A percentile compares a stretch with the other conserved stretches of the same genome.
Evolutionary conservation across 1,140 invertebrate genomes (phyloP).

Genomic region (Contarinia nasturtii): DNA sequence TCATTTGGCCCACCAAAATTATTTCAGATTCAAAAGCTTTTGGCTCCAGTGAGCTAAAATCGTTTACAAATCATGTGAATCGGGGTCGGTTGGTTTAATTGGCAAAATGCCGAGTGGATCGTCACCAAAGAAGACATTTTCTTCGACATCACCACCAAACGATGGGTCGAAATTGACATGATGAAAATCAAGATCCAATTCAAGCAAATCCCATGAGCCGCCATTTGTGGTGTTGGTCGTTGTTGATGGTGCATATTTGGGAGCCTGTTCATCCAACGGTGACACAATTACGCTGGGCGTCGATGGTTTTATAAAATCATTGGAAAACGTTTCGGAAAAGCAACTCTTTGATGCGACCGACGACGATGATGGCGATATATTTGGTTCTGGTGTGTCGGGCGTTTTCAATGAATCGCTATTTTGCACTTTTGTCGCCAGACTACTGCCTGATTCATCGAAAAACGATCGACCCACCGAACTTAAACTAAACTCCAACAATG

Average conservation of each 20-base stretch:
- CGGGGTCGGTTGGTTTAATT: conserved; percentile 20
- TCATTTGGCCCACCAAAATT: background rate
- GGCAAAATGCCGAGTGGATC: conserved; percentile 23
- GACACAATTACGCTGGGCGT: background rate
- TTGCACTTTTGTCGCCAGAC: conserved; percentile 4
- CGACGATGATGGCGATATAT: conserved; percentile 31
- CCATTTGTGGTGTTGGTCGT: conserved; percentile 9
- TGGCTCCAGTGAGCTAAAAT: too few relatives aligned
- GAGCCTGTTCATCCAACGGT: background rate
- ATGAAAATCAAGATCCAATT: conserved; percentile 21
- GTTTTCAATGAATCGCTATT: conserved; percentile 22
- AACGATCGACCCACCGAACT: conserved; percentile 22
- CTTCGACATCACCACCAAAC: conserved; percentile 31
- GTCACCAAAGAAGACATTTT: conserved; percentile 32
- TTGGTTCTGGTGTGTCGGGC: conserved; percentile 36
- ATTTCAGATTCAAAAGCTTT: background rate
- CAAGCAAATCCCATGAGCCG: conserved; percentile 21
- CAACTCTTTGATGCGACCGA: conserved; percentile 5
- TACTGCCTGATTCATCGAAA: conserved; percentile 13
- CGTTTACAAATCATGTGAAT: conserved; percentile 21
- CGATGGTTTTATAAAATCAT: conserved; percentile 16
- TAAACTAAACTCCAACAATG: conserved; percentile 17
- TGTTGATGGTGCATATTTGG: background rate
- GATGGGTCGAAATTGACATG: conserved; percentile 22
- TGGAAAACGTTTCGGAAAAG: conserved; percentile 22